Conservation (phyloP, 2,888 invertebrate species). For the Caenorhabditis drosophilae region DNA sequence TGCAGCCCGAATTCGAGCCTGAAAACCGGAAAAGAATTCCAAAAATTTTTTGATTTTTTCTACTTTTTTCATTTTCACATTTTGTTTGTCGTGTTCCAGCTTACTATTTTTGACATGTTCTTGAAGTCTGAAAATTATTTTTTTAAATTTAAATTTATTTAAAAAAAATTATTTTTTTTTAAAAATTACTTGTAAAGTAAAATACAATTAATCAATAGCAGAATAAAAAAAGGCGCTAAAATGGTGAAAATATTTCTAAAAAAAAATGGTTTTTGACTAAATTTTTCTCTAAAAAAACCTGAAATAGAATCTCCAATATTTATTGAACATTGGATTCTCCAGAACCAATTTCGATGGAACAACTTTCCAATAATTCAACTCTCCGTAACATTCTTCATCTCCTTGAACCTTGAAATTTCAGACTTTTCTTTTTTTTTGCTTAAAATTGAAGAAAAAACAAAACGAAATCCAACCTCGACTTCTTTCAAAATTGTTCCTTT, state of each 20-base stretch:
- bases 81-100: constrained; percentile 42
- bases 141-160: neutral
- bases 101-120: constrained; percentile 23
- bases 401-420: constrained; percentile 22
- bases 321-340: constrained; percentile 29
- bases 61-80: constrained; percentile 51
- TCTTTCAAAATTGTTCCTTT: constrained; percentile 60
- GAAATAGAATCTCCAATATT: constrained; percentile 48
- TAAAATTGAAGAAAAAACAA: neutral
- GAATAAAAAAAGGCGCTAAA: constrained; percentile 53
- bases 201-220: constrained; percentile 43
- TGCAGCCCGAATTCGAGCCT: constrained; percentile 52
- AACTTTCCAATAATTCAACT: constrained; percentile 42
- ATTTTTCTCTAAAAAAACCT: no score
- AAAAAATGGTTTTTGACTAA: no score
- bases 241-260: constrained; percentile 53
- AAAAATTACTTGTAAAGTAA: constrained; percentile 19
- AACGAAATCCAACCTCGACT: constrained; percentile 44
- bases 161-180: neutral
- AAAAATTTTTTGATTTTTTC: neutral
- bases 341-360: constrained; percentile 20
- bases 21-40: constrained; percentile 1
- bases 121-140: constrained; percentile 28
- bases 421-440: neutral
- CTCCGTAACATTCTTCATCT: constrained; percentile 34